Base-by-base conservation (phyloP, 2,888 invertebrate species). In the Pseudoips prasinana region DNA sequence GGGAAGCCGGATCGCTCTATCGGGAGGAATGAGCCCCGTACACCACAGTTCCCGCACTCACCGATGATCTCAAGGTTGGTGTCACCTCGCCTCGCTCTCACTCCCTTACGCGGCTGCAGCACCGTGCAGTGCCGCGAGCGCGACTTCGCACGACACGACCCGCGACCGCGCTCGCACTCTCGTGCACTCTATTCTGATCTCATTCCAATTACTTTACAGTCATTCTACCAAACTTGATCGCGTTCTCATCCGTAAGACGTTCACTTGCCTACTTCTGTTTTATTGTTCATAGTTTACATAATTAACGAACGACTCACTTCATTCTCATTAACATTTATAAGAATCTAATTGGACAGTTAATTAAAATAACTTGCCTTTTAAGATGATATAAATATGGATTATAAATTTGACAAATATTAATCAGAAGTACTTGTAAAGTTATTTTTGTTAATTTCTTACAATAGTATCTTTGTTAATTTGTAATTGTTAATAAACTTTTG, bases 1-100 rank as follows among this genome's bases (percentile, higher is more conserved):
- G 82, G 78, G 85, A 77, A 84, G 85, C 84, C 83, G 65, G 75
- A 66, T 68, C 71, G 73, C 73, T 73, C 66, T 62, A 78, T 77
- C 82, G 87, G 88, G 87, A 88, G 87, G 86, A 86, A 88, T 88
- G 88, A 87, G 86, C 86, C 86, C 86, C 80, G 85, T 72, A 75
- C 73, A 84, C 72, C 75, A 84, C 75, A 73, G 73, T 59, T 80
- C 75, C 73, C 70, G 75, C 77, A 84, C 83, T 82, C 80, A 86
- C 85, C 88, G 87, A 88, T 88, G 88, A 88, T 87, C 87, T 87
- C 87, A 84, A 87, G 88, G 88, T 88, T 81, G 73, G 84, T 61
- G 19, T 47, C 64, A 70, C 64, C 58, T 64, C 53, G 14, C 57
- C 49, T 57, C 43, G 31, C 57, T 36, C 20, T 20, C 20, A n/a